A percentile compares a stretch with the other conserved stretches of the same genome.
Conservation (phyloP, 2,113 vertebrate species). For the Hystrix cristata region DNA sequence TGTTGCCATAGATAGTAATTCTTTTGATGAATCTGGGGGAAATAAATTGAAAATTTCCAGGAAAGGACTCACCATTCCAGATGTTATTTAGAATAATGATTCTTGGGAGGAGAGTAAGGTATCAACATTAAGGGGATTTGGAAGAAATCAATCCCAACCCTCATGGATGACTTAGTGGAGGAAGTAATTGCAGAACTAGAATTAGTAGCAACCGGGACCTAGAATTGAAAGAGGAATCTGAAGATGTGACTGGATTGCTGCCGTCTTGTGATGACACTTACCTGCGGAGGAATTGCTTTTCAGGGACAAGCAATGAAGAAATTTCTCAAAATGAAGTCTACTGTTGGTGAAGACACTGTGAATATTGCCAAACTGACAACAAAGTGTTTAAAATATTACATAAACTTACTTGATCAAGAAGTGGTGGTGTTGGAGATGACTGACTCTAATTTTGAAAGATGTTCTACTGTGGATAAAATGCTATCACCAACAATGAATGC, state of each 20-base stretch:
- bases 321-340: too few species aligned
- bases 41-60: background rate
- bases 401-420: background rate
- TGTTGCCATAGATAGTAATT: background rate
- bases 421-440: background rate
- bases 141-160: background rate
- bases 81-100: background rate
- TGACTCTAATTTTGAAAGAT: background rate
- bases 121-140: background rate
- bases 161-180: background rate
- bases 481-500: background rate
- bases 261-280: too few species aligned
- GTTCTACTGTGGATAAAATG: background rate
- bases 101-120: background rate
- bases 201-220: background rate
- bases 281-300: background rate
- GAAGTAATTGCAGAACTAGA: background rate
- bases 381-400: background rate
- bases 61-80: background rate
- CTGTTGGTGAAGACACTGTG: background rate
- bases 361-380: background rate
- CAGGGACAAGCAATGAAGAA: background rate
- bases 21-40: background rate
- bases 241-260: background rate
- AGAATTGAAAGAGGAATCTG: background rate